Percentiles rank a stretch among this genome's conserved stretches.
Evolutionary conservation across 1,140 invertebrate species (phyloP).

Genomic region (Drosophila ercepeae): DNA sequence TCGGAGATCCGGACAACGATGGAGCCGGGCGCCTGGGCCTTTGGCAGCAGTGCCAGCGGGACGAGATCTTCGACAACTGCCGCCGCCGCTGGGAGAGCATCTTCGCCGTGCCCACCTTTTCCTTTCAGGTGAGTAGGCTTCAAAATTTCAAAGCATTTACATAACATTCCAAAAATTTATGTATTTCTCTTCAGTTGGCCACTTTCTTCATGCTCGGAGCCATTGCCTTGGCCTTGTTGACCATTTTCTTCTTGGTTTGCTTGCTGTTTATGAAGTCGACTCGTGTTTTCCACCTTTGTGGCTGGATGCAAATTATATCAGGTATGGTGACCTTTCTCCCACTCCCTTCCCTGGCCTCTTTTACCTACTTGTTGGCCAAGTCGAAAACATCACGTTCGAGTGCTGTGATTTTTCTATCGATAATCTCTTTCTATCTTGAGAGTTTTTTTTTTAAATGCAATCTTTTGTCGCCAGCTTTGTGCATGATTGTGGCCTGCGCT

Average conservation of each 20-base stretch:
- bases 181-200: constrained; percentile 86
- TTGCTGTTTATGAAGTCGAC: constrained; percentile 98
- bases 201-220: constrained; percentile 95
- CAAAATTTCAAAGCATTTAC: not conserved
- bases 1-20: constrained; percentile 91
- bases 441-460: constrained; percentile 42
- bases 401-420: constrained; percentile 9
- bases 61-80: constrained; percentile 90
- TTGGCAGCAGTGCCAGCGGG: constrained; percentile 93
- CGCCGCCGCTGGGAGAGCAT: constrained; percentile 93
- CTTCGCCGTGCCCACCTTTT: constrained; percentile 90
- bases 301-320: constrained; percentile 96
- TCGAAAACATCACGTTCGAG: constrained; percentile 51
- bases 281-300: constrained; percentile 96
- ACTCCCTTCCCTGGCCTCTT: not conserved
- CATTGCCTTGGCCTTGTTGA: constrained; percentile 92
- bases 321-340: constrained; percentile 86
- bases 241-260: constrained; percentile 94
- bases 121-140: constrained; percentile 86
- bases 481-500: constrained; percentile 92
- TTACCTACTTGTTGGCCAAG: not conserved
- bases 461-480: constrained; percentile 87
- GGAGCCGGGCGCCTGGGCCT: constrained; percentile 95
- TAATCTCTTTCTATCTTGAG: constrained; percentile 1
- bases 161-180: not conserved